Evolutionary conservation across 2,797 vertebrate genomes (phyloP), one percentile per base, ranked within the genome.

Genomic region (Silurus aristotelis): DNA sequence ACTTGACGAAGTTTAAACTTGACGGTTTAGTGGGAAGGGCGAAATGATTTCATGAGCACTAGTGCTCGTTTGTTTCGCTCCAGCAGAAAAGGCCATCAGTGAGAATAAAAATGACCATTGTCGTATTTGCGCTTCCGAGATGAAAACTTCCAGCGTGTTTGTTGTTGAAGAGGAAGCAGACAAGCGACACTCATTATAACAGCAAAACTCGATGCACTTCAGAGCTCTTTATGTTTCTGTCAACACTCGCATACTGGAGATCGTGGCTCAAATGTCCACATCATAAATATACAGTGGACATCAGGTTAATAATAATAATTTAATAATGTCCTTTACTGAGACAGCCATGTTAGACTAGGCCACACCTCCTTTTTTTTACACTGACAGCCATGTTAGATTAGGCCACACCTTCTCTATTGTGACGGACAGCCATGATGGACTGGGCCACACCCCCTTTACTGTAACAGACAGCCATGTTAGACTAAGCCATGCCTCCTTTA

Each of bases 121-220:
- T 38, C 13, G 9, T 82, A 60, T 56, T 77, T 68, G 31, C n/a
- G 17, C 20, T 12, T 68, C 61, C 14, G 13, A 43, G 25, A 43
- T 66, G 56, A 73, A 64, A 61, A 38, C 3, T 3, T 82, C 43
- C 58, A 84, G 22, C 79, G n/a, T 86, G 91, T 90, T 88, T 55
- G 19, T 22, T 25, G 27, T 10, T 66, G 70, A 58, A 25, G 61
- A 25, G 38, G 22, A 27, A 27, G 52, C 63, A 78, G 31, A 43
- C 27, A 38, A 43, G 15, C n/a, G 1, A 27, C 15, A 12, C 19
- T 20, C 31, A n/a, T n/a, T 46, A n/a, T 46, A 63, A 9, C 77
- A 15, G 19, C 66, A 15, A 70, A 82, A 70, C 48, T 52, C 52
- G 22, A n/a, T 13, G 14, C 77, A 17, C 79, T 52, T 25, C 46